Percentiles rank a stretch among this genome's conserved stretches.
Conservation (phyloP, 2,113 vertebrate species). For the Cottus gobio region DNA sequence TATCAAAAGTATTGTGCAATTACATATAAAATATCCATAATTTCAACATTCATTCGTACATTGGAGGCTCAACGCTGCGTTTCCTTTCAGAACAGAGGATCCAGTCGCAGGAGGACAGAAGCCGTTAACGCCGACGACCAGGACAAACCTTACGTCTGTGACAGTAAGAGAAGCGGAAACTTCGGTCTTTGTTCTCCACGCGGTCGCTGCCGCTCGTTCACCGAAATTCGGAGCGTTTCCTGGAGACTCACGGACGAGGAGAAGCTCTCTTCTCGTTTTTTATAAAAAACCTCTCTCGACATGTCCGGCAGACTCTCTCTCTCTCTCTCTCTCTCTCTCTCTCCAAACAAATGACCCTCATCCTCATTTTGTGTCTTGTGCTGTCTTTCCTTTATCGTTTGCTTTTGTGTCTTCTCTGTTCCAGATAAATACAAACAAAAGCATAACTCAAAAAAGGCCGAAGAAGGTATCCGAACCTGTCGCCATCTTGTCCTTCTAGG, state of each 20-base stretch:
- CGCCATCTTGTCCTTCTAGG: slow-evolving; percentile 69
- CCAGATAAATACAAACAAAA: slow-evolving; percentile 96
- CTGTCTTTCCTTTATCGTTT: slow-evolving; percentile 75
- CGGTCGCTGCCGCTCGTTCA: neutral
- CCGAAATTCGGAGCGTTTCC: neutral
- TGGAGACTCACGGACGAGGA: neutral
- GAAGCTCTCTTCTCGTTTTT: neutral
- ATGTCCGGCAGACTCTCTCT: slow-evolving; percentile 14
- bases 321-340: slow-evolving; percentile 33
- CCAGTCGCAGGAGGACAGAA: slow-evolving; percentile 91
- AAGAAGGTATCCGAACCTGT: slow-evolving; percentile 87
- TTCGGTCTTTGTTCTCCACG: neutral
- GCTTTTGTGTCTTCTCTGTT: slow-evolving; percentile 87
- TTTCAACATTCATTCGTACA: neutral
- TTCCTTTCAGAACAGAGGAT: slow-evolving; percentile 89
- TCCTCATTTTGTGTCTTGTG: slow-evolving; percentile 73
- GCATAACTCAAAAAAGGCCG: slow-evolving; percentile 90
- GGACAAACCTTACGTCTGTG: slow-evolving; percentile 98
- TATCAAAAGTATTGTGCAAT: neutral
- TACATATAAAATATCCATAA: neutral
- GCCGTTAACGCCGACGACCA: slow-evolving; percentile 90
- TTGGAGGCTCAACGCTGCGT: neutral
- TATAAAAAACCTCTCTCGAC: slow-evolving; percentile 1
- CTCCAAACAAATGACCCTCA: slow-evolving; percentile 58
- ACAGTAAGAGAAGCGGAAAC: slow-evolving; percentile 88